Evolutionary conservation across 2,888 invertebrate genomes (phyloP).

Genomic region (Hyles lineata): DNA sequence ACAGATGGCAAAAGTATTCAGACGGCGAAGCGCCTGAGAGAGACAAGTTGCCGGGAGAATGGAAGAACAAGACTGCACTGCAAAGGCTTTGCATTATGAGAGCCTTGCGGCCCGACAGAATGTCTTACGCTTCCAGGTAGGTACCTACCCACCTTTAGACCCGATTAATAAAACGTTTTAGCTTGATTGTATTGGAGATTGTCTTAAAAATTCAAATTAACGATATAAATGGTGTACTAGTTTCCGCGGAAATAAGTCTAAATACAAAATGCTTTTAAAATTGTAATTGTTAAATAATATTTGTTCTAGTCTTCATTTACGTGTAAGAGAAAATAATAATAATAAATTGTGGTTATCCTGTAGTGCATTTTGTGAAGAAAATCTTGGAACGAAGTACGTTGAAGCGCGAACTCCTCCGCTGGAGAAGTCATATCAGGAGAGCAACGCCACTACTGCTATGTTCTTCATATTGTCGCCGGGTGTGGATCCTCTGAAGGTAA

Average conservation of each 20-base stretch:
- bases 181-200: too few relatives aligned
- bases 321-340: not conserved
- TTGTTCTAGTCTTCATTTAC: too few relatives aligned
- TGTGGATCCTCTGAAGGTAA: conserved; percentile 94
- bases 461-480: conserved; percentile 98
- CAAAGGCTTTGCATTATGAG: conserved; percentile 97
- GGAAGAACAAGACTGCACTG: conserved; percentile 95
- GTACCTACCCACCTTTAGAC: conserved; percentile 27
- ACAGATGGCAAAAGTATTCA: conserved; percentile 95
- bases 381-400: conserved; percentile 92
- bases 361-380: conserved; percentile 94
- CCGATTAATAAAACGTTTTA: too few relatives aligned
- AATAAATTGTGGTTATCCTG: conserved; percentile 33
- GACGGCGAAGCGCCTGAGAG: conserved; percentile 97
- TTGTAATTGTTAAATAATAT: too few relatives aligned
- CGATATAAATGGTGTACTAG: too few relatives aligned
- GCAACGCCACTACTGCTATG: conserved; percentile 92
- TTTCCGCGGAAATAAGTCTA: too few relatives aligned
- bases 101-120: conserved; percentile 95
- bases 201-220: too few relatives aligned
- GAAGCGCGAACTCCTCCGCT: conserved; percentile 92
- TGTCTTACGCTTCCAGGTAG: conserved; percentile 95
- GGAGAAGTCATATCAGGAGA: conserved; percentile 93
- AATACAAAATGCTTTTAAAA: too few relatives aligned
- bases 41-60: conserved; percentile 97